Evolutionary conservation across 1,140 invertebrate species (phyloP).

Genomic region (Neotoxoptera formosana): DNA sequence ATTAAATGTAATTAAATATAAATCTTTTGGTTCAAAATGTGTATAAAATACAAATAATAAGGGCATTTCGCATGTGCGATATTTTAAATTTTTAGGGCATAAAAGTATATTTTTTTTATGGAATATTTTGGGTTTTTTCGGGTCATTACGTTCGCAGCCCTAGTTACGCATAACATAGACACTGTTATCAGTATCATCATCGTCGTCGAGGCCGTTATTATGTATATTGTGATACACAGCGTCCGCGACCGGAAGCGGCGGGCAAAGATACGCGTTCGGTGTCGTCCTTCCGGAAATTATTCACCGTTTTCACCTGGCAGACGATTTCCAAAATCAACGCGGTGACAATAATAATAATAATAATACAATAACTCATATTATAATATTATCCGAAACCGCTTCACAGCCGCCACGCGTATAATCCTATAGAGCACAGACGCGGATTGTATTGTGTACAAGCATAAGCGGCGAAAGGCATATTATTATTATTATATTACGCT

Average conservation of each 20-base stretch:
- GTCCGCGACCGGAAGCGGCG: background rate
- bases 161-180: background rate
- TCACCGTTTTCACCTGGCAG: background rate
- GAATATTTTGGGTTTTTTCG: too few relatives aligned
- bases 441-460: background rate
- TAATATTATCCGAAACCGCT: background rate
- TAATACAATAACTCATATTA: background rate
- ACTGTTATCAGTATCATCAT: background rate
- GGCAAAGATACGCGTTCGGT: background rate
- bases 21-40: too few relatives aligned
- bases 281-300: conserved; percentile 18
- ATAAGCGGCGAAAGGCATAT: background rate
- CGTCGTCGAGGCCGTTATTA: background rate
- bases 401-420: background rate
- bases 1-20: too few relatives aligned
- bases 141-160: too few relatives aligned
- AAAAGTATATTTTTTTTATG: too few relatives aligned
- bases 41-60: too few relatives aligned
- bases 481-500: background rate
- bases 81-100: too few relatives aligned
- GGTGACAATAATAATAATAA: background rate
- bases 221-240: background rate
- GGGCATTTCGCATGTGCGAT: too few relatives aligned
- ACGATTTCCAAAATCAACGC: background rate
- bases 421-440: background rate